Evolutionary conservation across 92 coral and sea anemone genomes (phyloP).

Genomic region (Zoanthus solanderi): DNA sequence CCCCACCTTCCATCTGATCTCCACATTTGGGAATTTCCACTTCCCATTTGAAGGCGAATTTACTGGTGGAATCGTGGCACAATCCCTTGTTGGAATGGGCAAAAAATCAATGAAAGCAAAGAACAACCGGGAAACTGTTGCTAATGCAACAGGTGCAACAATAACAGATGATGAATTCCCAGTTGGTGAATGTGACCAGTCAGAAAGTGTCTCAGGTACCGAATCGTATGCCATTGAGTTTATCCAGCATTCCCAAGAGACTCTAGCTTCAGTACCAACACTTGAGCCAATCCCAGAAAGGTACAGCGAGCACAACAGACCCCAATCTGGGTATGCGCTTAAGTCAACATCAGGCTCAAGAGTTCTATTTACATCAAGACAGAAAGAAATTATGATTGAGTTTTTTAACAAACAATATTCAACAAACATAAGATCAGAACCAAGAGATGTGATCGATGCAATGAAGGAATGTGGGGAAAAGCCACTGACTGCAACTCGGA

Average conservation of each 20-base stretch:
- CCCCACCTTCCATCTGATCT: constrained; percentile 13
- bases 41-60: constrained; percentile 1
- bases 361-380: constrained; percentile 9
- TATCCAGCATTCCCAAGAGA: constrained; percentile 19
- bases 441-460: constrained; percentile 18
- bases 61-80: constrained; percentile 30
- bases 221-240: constrained; percentile 26
- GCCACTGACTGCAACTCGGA: constrained; percentile 17
- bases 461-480: constrained; percentile 22
- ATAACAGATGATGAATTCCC: constrained; percentile 18
- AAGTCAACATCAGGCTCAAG: constrained; percentile 17
- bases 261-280: neutral
- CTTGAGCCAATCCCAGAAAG: constrained; percentile 9
- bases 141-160: constrained; percentile 21
- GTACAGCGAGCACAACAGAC: constrained; percentile 14
- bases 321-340: constrained; percentile 21
- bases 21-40: constrained; percentile 25
- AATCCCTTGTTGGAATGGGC: constrained; percentile 20
- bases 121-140: constrained; percentile 18
- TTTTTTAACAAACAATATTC: constrained; percentile 32
- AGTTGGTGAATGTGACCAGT: constrained; percentile 2
- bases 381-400: constrained; percentile 6
- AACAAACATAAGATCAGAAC: constrained; percentile 6
- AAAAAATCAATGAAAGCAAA: neutral
- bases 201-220: constrained; percentile 4